These are phyloP conservation scores for Hoplostethus atlanticus DNA, from an alignment of 2,797 vertebrate species.

Conservation along the genomic window DNA sequence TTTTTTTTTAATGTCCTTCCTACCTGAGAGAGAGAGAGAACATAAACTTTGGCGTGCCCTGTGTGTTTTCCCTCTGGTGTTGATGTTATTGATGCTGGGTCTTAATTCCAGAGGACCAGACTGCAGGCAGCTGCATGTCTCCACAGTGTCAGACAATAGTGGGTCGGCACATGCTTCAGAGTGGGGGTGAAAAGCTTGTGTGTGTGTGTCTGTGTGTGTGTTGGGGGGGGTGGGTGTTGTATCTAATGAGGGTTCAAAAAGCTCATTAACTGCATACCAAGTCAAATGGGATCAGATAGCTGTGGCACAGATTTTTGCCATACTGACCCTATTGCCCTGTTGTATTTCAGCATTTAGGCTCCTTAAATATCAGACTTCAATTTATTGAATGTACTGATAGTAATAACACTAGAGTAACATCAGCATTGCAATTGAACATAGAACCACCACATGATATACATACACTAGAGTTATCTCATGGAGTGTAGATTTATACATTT, in stretches of 20 bases:
- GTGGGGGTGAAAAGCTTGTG: slow-evolving; percentile 58
- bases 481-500: too few species aligned
- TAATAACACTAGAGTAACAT: background rate
- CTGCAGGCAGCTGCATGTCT: slow-evolving; percentile 80
- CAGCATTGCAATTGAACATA: background rate
- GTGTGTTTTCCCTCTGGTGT: slow-evolving; percentile 38
- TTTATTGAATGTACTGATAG: background rate
- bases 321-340: slow-evolving; percentile 51
- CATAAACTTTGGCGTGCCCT: slow-evolving; percentile 66
- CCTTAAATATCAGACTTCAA: background rate
- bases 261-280: slow-evolving; percentile 82
- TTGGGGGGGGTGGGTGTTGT: slow-evolving; percentile 29
- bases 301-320: slow-evolving; percentile 47
- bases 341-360: slow-evolving; percentile 17
- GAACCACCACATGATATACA: background rate
- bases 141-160: slow-evolving; percentile 72
- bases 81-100: slow-evolving; percentile 50
- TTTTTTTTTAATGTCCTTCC: too few species aligned
- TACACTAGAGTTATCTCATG: background rate
- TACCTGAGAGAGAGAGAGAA: slow-evolving; percentile 39
- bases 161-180: slow-evolving; percentile 62
- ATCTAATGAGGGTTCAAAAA: slow-evolving; percentile 80
- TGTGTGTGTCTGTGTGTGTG: slow-evolving; percentile 14
- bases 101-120: slow-evolving; percentile 61
- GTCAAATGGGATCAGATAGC: slow-evolving; percentile 71